Conservation (phyloP, 2,113 vertebrate species). For the Channa argus region DNA sequence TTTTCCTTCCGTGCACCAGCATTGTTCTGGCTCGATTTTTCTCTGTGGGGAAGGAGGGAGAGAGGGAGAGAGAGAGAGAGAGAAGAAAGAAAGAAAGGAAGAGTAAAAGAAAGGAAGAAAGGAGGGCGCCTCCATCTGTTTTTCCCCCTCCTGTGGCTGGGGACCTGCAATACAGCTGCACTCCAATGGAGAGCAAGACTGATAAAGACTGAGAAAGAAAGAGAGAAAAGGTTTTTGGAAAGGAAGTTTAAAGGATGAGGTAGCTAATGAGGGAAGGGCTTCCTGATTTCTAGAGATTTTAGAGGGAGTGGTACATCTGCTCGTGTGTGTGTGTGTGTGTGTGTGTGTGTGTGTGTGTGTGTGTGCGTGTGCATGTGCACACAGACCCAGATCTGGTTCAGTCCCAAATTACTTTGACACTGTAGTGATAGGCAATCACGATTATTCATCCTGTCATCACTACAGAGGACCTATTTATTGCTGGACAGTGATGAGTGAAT, state of each 20-base stretch:
- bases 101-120: constrained; percentile 48
- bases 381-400: constrained; percentile 30
- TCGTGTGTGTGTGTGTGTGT: constrained; percentile 12
- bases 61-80: constrained; percentile 34
- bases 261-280: constrained; percentile 47
- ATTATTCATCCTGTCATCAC: constrained; percentile 70
- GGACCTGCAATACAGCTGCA: constrained; percentile 63
- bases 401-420: constrained; percentile 74
- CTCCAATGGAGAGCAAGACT: constrained; percentile 20
- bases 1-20: not conserved
- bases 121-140: constrained; percentile 52
- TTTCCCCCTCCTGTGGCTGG: constrained; percentile 39
- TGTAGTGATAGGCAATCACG: constrained; percentile 72
- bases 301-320: constrained; percentile 34
- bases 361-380: constrained; percentile 5
- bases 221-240: constrained; percentile 35
- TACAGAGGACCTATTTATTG: constrained; percentile 71
- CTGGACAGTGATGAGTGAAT: constrained; percentile 48
- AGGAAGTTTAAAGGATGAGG: constrained; percentile 30
- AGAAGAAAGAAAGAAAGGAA: constrained; percentile 32
- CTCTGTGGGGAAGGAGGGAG: constrained; percentile 49
- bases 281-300: constrained; percentile 58
- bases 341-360: constrained; percentile 17
- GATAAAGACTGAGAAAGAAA: constrained; percentile 28
- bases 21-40: constrained; percentile 63